phyloP scores from a whole-genome alignment of 2,888 invertebrate genomes.

The Ochropleura plecta region DNA sequence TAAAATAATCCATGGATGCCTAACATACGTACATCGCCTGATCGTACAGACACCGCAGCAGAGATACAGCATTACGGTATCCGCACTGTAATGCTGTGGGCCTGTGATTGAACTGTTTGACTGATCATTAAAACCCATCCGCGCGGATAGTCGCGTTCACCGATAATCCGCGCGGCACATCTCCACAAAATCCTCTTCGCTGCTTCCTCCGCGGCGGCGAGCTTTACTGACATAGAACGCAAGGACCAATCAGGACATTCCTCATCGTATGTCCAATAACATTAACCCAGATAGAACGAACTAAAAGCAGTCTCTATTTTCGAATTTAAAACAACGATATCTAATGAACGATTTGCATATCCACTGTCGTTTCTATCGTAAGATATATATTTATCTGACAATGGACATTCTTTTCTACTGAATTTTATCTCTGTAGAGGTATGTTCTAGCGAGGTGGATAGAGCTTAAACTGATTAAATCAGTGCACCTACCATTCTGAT shows the following conservation, averaged over 20 bases:
- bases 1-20: not conserved
- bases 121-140: not conserved
- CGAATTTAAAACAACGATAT: constrained; percentile 11
- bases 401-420: constrained; percentile 12
- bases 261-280: not conserved
- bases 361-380: constrained; percentile 6
- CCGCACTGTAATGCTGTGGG: not conserved
- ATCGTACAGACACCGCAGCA: not conserved
- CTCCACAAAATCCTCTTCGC: not conserved
- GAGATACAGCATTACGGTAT: not conserved
- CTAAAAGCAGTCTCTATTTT: constrained; percentile 14
- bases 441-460: not conserved
- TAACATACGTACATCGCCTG: not conserved
- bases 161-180: not conserved
- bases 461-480: constrained; percentile 15
- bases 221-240: too few species aligned
- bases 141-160: not conserved
- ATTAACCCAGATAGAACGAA: constrained; percentile 3
- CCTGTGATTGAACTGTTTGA: not conserved
- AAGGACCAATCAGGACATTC: not conserved
- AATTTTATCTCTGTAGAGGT: constrained; percentile 1
- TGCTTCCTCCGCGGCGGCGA: not conserved
- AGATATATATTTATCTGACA: constrained; percentile 43
- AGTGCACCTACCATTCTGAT: not conserved
- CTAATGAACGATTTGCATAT: constrained; percentile 40